These are phyloP conservation scores for Norana najaformis DNA, from an alignment of 2,888 invertebrate species.

Conservation along the genomic window DNA sequence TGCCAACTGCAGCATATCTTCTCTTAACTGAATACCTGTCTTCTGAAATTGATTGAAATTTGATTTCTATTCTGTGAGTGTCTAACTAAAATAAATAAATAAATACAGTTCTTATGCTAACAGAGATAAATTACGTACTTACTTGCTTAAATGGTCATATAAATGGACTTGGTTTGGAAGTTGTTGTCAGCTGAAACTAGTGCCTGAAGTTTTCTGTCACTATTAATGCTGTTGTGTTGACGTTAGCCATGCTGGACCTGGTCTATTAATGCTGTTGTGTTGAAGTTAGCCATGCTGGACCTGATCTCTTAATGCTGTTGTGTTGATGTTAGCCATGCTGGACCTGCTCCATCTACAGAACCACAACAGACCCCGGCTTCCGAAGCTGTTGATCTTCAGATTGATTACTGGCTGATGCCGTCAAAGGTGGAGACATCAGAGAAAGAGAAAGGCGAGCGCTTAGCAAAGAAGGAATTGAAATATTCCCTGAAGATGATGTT, in stretches of 20 bases:
- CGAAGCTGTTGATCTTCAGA: conserved; percentile 74
- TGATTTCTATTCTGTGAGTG: background rate
- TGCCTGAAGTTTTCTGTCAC: too few species aligned
- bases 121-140: too few species aligned
- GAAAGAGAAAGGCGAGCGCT: conserved; percentile 33
- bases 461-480: conserved; percentile 65
- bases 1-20: background rate
- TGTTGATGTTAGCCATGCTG: background rate
- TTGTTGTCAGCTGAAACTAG: too few species aligned
- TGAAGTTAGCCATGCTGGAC: background rate
- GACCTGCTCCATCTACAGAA: background rate
- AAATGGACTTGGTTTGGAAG: background rate
- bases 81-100: too few species aligned
- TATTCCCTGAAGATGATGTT: conserved; percentile 86
- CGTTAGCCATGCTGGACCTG: background rate
- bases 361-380: background rate
- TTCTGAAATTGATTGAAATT: background rate
- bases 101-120: too few species aligned
- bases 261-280: too few species aligned
- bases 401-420: conserved; percentile 78
- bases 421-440: conserved; percentile 30
- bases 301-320: too few species aligned
- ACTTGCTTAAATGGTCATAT: background rate
- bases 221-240: background rate
- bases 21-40: background rate